A percentile compares a stretch with the other conserved stretches of the same genome.
Evolutionary conservation across 2,797 vertebrate species (phyloP).

Genomic region (Mycteria americana): DNA sequence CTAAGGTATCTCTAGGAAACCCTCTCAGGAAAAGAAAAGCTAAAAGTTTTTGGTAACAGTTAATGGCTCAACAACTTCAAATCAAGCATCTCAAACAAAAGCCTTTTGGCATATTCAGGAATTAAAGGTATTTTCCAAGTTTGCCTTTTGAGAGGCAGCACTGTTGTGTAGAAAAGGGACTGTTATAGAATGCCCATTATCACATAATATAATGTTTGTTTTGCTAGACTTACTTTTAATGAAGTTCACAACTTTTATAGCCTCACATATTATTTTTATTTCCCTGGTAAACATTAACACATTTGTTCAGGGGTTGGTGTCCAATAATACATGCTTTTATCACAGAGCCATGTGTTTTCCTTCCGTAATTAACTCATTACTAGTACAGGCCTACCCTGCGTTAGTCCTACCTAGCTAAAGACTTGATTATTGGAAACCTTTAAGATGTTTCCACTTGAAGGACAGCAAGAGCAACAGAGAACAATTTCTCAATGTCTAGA

Average conservation of each 20-base stretch:
- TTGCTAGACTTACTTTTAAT: background rate
- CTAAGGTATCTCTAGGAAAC: background rate
- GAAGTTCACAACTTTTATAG: background rate
- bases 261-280: background rate
- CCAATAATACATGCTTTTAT: background rate
- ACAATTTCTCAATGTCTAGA: background rate
- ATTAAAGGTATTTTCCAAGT: background rate
- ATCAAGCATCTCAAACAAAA: background rate
- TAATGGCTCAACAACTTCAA: background rate
- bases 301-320: background rate
- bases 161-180: background rate
- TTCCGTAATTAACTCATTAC: background rate
- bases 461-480: background rate
- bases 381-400: background rate
- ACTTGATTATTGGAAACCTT: background rate
- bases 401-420: background rate
- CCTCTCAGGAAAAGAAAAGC: background rate
- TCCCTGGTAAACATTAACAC: background rate
- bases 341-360: background rate
- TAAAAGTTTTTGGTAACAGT: background rate
- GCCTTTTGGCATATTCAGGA: background rate
- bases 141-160: background rate
- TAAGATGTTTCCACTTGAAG: background rate
- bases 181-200: background rate
- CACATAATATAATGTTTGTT: fast-evolving